Evolutionary conservation across 1,140 invertebrate genomes (phyloP), one percentile per base, ranked within the genome.

Genomic region (Platyscapa corneri): DNA sequence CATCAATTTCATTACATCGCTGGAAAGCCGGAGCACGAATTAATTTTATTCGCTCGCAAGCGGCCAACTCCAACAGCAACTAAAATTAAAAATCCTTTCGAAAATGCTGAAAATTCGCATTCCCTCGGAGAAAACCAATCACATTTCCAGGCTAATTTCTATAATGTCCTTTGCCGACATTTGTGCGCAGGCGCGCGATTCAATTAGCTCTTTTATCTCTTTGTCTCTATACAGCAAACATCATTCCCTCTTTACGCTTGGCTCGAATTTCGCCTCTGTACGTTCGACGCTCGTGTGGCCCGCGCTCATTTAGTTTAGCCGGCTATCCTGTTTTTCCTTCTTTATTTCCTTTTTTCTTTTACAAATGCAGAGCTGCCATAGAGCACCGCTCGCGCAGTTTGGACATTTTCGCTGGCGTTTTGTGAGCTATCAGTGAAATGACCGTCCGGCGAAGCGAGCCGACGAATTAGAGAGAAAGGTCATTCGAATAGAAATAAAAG

Each of bases 361-460:
- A 5, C 37, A 37, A 42, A 37, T 16, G 16, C 3, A 16, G 67
- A 70, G 34, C 30, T n/a, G 23, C 64, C n/a, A 32, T 39, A 42
- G 27, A 23, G 42, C n/a, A 8, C 74, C 42, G 27, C 88, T 89
- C 83, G 87, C 87, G 56, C 39, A 86, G 86, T 91, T 92, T 92
- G 89, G 92, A 91, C 91, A 85, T 92, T 92, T 92, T 90, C 89
- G 89, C 87, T 86, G 87, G 87, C 85, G 88, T 89, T 90, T 46
- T 81, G 65, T 49, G 86, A 90, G 91, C 92, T 92, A 93, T 93
- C 92, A 93, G 89, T 90, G 89, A 93, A 93, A 93, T 93, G 92
- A 88, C 89, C 91, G 90, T 90, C 88, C 88, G 86, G 67, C 84
- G 67, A 39, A 82, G 46, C 60, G 18, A 76, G 30, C n/a, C 60